Evolutionary conservation across 2,113 vertebrate genomes (phyloP), one percentile per base, ranked within the genome.

Genomic region (Erythrocebus patas): DNA sequence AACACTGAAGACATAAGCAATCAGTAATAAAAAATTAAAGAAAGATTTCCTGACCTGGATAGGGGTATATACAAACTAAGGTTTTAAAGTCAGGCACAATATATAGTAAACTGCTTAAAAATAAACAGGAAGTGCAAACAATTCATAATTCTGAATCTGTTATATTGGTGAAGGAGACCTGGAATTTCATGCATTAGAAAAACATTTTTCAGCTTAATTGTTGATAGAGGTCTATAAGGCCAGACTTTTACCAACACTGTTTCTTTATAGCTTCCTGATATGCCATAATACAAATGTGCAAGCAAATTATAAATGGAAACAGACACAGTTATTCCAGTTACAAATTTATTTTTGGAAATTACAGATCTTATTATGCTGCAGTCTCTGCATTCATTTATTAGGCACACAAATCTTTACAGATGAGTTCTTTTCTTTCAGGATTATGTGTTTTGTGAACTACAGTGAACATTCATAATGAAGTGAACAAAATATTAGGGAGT

Each of bases 331-430:
- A 64, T 12, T 66, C 22, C 35, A 88, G 38, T 72, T 93, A 43
- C n/a, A 95, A 66, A 79, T 78, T 86, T 83, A 82, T 88, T 93
- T 95, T 95, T 59, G 68, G 75, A 95, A 96, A 57, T 94, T 81
- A 88, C 8, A 32, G 18, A 16, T 68, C 72, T 68, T 59, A 93
- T 70, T 87, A 25, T 48, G 27, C 35, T 89, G 27, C 30, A 43
- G 59, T 79, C 73, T 93, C 73, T 89, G 79, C 35, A 52, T 87
- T 89, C 52, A 83, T 1, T 90, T 83, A 80, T 38, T 13, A 0
- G 83, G 17, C 73, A 48, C 52, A 84, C 25, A 90, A 5, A 84
- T 91, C 70, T 61, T 94, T 72, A 57, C 10, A 75, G 32, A 92
- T 20, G 5, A 45, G 1, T 17, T 43, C 32, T 94, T 94, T 90